Conservation (phyloP, 1,140 invertebrate species). For the Drosophila leontia region DNA sequence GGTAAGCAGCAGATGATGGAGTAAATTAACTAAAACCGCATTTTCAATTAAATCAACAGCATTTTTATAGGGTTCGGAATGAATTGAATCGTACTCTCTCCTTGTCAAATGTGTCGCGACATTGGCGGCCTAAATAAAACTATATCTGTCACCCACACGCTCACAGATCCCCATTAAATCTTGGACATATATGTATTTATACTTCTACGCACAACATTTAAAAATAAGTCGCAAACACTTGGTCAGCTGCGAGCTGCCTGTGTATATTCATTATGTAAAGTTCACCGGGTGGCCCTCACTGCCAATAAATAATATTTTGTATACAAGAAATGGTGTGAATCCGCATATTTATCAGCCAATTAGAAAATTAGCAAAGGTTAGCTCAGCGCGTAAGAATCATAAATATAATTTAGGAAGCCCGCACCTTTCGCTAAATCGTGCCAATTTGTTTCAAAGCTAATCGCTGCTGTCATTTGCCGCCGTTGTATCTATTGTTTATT, state of each 20-base stretch:
- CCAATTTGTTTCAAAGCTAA: slow-evolving; percentile 68
- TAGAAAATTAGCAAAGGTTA: slow-evolving; percentile 76
- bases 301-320: slow-evolving; percentile 71
- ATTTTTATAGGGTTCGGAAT: slow-evolving; percentile 26
- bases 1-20: slow-evolving; percentile 66
- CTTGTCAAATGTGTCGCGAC: slow-evolving; percentile 64
- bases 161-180: slow-evolving; percentile 41
- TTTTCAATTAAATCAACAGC: slow-evolving; percentile 76
- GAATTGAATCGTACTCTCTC: slow-evolving; percentile 18
- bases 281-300: slow-evolving; percentile 36
- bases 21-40: slow-evolving; percentile 71
- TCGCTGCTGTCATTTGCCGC: slow-evolving; percentile 60
- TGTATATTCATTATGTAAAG: slow-evolving; percentile 53
- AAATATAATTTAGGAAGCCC: slow-evolving; percentile 38
- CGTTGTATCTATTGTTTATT: slow-evolving; percentile 68
- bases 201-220: slow-evolving; percentile 29
- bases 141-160: slow-evolving; percentile 50
- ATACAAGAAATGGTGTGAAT: slow-evolving; percentile 55
- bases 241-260: slow-evolving; percentile 1
- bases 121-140: slow-evolving; percentile 56
- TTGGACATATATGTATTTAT: slow-evolving; percentile 31
- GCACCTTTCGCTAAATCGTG: slow-evolving; percentile 34
- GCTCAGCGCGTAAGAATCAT: slow-evolving; percentile 22
- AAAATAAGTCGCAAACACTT: slow-evolving; percentile 33
- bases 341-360: slow-evolving; percentile 72